phyloP scores from a whole-genome alignment of 1,140 invertebrate species.

The Agrypnia vestita region DNA sequence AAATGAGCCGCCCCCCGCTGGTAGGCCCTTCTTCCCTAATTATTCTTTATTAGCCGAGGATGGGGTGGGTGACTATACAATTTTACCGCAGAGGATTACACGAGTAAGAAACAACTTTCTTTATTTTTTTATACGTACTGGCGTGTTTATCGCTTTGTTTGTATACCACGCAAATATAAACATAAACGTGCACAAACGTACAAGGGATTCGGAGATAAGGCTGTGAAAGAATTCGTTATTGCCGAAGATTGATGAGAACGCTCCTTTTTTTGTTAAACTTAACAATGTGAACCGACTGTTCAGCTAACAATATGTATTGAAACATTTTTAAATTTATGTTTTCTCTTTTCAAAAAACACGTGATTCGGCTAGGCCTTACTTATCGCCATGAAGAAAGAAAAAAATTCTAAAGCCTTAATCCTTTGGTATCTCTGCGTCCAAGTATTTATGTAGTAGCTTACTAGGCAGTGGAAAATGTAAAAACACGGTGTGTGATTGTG shows the following conservation, averaged over 20 bases:
- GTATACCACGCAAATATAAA: conserved; percentile 23
- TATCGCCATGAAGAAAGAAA: too few species aligned
- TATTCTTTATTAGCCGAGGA: conserved; percentile 59
- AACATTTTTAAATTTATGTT: neutral
- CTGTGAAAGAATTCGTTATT: conserved; percentile 41
- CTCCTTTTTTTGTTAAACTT: neutral
- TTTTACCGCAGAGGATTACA: conserved; percentile 27
- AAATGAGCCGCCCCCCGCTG: conserved; percentile 51
- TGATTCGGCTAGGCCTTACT: too few species aligned
- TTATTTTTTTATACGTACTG: conserved; percentile 3
- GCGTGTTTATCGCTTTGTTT: conserved; percentile 20
- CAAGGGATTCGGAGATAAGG: neutral
- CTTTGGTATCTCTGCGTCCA: too few species aligned
- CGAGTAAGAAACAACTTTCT: conserved; percentile 3
- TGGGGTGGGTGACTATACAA: conserved; percentile 39
- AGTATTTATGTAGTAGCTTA: too few species aligned
- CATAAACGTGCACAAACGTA: neutral
- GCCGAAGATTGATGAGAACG: conserved; percentile 46
- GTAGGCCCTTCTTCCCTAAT: conserved; percentile 51
- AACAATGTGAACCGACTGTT: conserved; percentile 23
- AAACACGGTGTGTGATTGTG: too few species aligned
- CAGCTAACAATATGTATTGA: conserved; percentile 2
- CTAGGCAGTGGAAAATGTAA: too few species aligned
- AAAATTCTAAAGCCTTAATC: too few species aligned
- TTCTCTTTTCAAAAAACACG: too few species aligned